phyloP scores from a whole-genome alignment of 37 sponge, comb jelly and placozoan genomes.

The Eunapius fragilis region DNA sequence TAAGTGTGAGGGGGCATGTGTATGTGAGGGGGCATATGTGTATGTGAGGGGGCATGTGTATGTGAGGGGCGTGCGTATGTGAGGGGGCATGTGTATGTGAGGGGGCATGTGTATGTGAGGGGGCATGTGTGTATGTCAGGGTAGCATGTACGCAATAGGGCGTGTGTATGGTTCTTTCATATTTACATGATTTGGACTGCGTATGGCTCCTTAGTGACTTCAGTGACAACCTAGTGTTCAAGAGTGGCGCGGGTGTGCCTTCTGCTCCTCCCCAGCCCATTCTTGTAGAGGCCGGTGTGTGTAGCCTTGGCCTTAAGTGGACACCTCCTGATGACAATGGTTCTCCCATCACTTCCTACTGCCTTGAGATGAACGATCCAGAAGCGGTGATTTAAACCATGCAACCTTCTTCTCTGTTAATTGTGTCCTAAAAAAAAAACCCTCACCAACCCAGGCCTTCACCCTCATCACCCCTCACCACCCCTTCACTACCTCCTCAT shows the following conservation, averaged over 20 bases:
- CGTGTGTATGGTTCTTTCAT: not conserved
- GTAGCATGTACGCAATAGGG: not conserved
- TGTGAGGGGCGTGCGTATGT: too few relatives aligned
- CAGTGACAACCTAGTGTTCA: constrained; percentile 44
- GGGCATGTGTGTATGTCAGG: not conserved
- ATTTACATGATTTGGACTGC: not conserved
- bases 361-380: constrained; percentile 70
- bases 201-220: constrained; percentile 17
- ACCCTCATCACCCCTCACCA: too few relatives aligned
- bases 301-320: constrained; percentile 33
- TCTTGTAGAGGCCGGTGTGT: constrained; percentile 4
- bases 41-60: not conserved
- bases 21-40: too few relatives aligned
- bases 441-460: too few relatives aligned
- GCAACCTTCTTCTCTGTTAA: too few relatives aligned
- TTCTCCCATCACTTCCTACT: constrained; percentile 30
- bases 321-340: constrained; percentile 25
- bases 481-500: not conserved
- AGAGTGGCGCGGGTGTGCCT: constrained; percentile 40
- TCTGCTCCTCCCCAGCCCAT: constrained; percentile 48
- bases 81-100: constrained; percentile 18
- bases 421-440: too few relatives aligned
- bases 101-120: constrained; percentile 4
- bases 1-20: too few relatives aligned
- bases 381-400: constrained; percentile 15